Conservation (phyloP, 2,797 vertebrate genomes). For the Mus spretus region DNA sequence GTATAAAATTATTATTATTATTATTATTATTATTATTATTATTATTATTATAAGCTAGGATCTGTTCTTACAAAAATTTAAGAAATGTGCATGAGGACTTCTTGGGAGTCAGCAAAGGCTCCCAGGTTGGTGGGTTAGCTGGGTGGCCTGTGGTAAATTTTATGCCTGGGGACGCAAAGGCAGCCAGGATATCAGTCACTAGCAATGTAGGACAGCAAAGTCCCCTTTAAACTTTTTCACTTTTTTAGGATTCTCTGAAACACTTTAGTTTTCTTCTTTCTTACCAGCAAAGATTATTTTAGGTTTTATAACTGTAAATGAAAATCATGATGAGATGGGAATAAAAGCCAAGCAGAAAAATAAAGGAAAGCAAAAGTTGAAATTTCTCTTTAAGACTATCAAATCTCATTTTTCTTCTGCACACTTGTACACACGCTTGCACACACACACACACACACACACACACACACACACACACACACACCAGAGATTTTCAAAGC, state of each 20-base stretch:
- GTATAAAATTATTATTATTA: too few species aligned
- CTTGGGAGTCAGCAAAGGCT: fast-evolving
- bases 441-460: background rate
- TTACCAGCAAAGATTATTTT: conserved; percentile 47
- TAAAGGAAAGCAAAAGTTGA: background rate
- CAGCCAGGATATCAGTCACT: background rate
- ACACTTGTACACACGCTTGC: background rate
- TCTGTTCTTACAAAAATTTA: too few species aligned
- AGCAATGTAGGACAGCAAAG: background rate
- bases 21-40: too few species aligned
- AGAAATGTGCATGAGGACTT: too few species aligned
- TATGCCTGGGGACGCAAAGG: fast-evolving
- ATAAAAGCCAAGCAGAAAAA: conserved; percentile 52
- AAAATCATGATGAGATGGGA: conserved; percentile 45
- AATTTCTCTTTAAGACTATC: conserved; percentile 56
- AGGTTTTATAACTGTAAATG: conserved; percentile 70
- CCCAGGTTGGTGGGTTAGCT: background rate
- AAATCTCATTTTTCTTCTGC: conserved; percentile 15
- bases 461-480: background rate
- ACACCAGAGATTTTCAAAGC: background rate
- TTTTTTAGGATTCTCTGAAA: conserved; percentile 15
- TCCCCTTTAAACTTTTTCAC: background rate
- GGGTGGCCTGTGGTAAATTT: fast-evolving
- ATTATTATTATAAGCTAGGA: too few species aligned
- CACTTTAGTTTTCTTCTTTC: background rate